Base-by-base conservation (phyloP, 2,888 invertebrate species). In the Acronicta psi region DNA sequence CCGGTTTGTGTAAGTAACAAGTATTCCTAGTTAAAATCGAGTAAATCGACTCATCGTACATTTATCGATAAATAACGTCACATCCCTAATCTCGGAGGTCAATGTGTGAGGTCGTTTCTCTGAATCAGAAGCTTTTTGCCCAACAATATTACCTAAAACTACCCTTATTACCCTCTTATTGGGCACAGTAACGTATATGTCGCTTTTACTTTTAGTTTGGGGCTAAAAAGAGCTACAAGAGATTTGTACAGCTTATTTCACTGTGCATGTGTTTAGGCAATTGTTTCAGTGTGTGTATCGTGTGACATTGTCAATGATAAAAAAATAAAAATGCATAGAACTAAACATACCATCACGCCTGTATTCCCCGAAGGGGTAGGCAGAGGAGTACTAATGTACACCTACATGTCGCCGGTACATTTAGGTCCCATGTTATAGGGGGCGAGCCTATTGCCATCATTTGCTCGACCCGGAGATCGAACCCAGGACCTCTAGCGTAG, bases 31-130 rank as follows among this genome's bases (percentile, higher is more conserved):
- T 20, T 20, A 20, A 25, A 3, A 9, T 25, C 8, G 25, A 25
- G 25, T 25, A 11, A 11, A 11, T 11, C 10, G 1, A 10, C 11
- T 29, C 11, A 1, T 29, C 10, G 11, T 2, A 7, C 7, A 23
- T 11, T 11, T n/a, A 34, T 73, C 67, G 61, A 62, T 62, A 57
- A 10, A 46, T 34, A 8, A 8, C 8, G 20, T 38, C 63, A 25
- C 83, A 63, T 67, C 78, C 38, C 84, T 84, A 79, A 25, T 25
- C 23, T 17, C 43, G 73, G 79, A 83, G 85, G 85, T 85, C 82
- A 83, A 72, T 70, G 77, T 64, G 59, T 73, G 50, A 61, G 74
- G 77, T 80, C 73, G 81, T 81, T 85, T 81, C 81, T 85, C 83
- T 80, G 79, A 85, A 86, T 85, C 83, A 81, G 82, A 73, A 66